Conservation (phyloP, 2,888 invertebrate genomes). For the Amiota mariae region DNA sequence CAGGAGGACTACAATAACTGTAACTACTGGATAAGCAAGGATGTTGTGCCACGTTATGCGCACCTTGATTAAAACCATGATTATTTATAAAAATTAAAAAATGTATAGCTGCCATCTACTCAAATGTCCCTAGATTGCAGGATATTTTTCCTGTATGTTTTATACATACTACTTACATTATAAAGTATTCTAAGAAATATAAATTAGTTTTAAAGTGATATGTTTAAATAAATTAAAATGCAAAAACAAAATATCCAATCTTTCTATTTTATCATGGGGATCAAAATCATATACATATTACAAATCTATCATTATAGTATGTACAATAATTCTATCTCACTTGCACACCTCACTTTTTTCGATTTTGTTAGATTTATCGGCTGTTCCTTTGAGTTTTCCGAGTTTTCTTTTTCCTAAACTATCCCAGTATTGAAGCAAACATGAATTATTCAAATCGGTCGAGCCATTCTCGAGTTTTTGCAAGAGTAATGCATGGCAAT, state of each 20-base stretch:
- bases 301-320: not conserved
- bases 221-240: slow-evolving; percentile 20
- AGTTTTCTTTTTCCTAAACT: too few species aligned
- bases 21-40: slow-evolving; percentile 83
- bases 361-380: too few species aligned
- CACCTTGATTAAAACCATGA: slow-evolving; percentile 79
- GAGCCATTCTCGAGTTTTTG: too few species aligned
- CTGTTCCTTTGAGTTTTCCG: too few species aligned
- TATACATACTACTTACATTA: not conserved
- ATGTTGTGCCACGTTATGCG: slow-evolving; percentile 84
- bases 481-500: too few species aligned
- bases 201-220: slow-evolving; percentile 4
- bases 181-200: not conserved
- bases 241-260: slow-evolving; percentile 22
- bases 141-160: not conserved
- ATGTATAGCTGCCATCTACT: too few species aligned
- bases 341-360: too few species aligned
- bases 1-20: slow-evolving; percentile 82
- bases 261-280: not conserved
- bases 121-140: not conserved
- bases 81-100: too few species aligned
- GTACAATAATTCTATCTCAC: not conserved
- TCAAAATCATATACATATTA: not conserved
- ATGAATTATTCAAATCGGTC: too few species aligned
- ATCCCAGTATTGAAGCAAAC: too few species aligned